Conservation (phyloP, 2,888 invertebrate genomes). For the Aleiodes leptofemur region DNA sequence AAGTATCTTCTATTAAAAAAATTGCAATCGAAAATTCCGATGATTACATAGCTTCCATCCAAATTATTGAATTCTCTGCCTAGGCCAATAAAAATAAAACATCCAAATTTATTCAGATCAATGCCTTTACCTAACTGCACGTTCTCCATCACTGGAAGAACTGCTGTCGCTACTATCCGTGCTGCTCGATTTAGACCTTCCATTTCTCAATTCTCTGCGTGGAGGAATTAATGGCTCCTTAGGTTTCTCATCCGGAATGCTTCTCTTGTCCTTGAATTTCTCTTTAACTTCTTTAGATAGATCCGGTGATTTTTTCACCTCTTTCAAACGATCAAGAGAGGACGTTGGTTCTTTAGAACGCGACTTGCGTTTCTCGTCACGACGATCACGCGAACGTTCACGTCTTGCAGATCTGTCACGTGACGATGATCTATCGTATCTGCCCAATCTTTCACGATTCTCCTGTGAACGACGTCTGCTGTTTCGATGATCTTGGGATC, state of each 20-base stretch:
- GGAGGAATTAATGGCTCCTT: conserved; percentile 64
- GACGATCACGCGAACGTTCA: conserved; percentile 74
- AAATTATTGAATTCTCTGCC: conserved; percentile 9
- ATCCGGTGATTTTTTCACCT: conserved; percentile 69
- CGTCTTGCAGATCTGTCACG: conserved; percentile 72
- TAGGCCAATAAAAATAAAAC: conserved; percentile 4
- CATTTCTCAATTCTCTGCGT: conserved; percentile 72
- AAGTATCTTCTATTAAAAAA: too few species aligned
- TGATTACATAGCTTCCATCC: too few species aligned
- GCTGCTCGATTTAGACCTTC: conserved; percentile 73
- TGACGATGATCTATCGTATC: conserved; percentile 72
- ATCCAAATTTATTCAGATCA: too few species aligned
- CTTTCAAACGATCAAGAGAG: conserved; percentile 65
- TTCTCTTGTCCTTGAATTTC: conserved; percentile 62
- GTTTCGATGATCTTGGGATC: conserved; percentile 68
- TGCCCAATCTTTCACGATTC: conserved; percentile 66
- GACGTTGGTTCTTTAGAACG: conserved; percentile 71
- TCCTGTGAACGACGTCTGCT: conserved; percentile 71
- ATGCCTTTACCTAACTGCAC: conserved; percentile 67
- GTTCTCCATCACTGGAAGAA: conserved; percentile 72
- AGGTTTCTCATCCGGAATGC: conserved; percentile 63
- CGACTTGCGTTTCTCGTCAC: conserved; percentile 72
- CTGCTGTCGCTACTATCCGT: conserved; percentile 73
- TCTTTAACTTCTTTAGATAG: conserved; percentile 66
- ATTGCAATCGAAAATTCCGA: too few species aligned